A percentile compares a stretch with the other conserved stretches of the same genome.
phyloP scores from a whole-genome alignment of 37 sponge, comb jelly and placozoan genomes.

The Beroe ovata region DNA sequence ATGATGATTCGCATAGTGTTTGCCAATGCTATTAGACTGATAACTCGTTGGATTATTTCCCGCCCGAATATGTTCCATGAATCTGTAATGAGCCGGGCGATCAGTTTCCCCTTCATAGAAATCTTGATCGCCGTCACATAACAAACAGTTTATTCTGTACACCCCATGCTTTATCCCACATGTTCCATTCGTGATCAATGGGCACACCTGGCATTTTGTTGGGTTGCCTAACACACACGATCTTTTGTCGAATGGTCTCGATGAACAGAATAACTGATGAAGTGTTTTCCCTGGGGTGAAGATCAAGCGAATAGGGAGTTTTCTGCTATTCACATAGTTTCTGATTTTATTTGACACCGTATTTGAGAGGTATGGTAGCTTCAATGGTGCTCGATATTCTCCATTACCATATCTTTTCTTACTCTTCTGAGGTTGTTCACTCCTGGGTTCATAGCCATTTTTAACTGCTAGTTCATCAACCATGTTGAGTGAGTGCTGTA shows the following conservation, averaged over 20 bases:
- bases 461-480: slow-evolving; percentile 7
- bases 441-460: not conserved
- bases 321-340: not conserved
- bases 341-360: not conserved
- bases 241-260: not conserved
- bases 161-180: not conserved
- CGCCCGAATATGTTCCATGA: slow-evolving; percentile 10
- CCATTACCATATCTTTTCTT: not conserved
- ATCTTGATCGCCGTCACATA: not conserved
- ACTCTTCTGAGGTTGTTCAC: not conserved
- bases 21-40: not conserved
- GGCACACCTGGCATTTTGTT: not conserved
- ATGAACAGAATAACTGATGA: not conserved
- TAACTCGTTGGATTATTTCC: slow-evolving; percentile 2
- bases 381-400: not conserved
- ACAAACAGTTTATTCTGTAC: not conserved
- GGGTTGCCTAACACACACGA: not conserved
- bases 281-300: slow-evolving; percentile 26
- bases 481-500: slow-evolving; percentile 30
- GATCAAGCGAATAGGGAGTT: slow-evolving; percentile 2
- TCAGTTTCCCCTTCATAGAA: slow-evolving; percentile 27
- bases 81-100: not conserved
- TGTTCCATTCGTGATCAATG: not conserved
- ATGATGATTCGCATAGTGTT: not conserved
- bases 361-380: slow-evolving; percentile 1